Evolutionary conservation across 1,140 invertebrate genomes (phyloP).

Genomic region (Microplitis mediator): DNA sequence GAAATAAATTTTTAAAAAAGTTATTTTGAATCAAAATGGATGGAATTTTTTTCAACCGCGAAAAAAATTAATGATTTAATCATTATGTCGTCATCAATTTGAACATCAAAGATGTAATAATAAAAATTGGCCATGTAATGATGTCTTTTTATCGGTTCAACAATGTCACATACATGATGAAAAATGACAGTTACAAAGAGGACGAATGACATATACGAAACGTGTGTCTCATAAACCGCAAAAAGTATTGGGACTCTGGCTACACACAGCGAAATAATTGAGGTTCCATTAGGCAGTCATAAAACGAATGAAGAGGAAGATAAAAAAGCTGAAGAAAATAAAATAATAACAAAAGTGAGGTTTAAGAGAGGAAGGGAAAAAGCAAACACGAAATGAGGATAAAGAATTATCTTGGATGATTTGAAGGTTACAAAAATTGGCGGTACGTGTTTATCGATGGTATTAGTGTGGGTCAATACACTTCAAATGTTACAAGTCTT

Average conservation of each 20-base stretch:
- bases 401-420: slow-evolving; percentile 20
- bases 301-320: neutral
- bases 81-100: too few species aligned
- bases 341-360: neutral
- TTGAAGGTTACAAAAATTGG: slow-evolving; percentile 8
- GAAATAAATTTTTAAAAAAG: too few species aligned
- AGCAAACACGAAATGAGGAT: neutral
- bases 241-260: neutral
- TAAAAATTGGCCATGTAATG: neutral
- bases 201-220: slow-evolving; percentile 11
- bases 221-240: slow-evolving; percentile 6
- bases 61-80: too few species aligned
- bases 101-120: neutral
- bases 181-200: slow-evolving; percentile 8
- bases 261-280: slow-evolving; percentile 12
- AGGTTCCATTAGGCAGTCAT: neutral
- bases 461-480: slow-evolving; percentile 2
- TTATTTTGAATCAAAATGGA: too few species aligned
- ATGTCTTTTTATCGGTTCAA: slow-evolving; percentile 7
- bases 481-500: neutral
- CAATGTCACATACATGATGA: neutral
- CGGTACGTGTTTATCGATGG: slow-evolving; percentile 1
- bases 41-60: too few species aligned
- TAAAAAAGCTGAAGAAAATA: neutral
- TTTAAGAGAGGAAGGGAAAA: neutral